These are phyloP conservation scores for Ginglymostoma cirratum DNA, from an alignment of 2,113 vertebrate species.

Conservation along the genomic window DNA sequence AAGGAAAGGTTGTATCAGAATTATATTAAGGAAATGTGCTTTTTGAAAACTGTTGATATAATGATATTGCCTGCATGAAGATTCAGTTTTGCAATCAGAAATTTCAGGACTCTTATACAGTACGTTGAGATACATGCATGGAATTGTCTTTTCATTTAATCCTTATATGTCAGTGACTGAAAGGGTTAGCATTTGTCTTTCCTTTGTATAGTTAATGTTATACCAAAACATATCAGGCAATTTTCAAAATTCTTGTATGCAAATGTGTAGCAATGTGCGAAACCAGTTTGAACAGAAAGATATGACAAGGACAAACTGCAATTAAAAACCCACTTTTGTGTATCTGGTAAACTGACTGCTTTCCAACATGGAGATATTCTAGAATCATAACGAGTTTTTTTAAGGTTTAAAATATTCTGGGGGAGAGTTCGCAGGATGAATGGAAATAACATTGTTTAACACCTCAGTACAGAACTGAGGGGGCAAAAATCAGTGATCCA, in stretches of 20 bases:
- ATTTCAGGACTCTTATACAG: neutral
- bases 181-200: neutral
- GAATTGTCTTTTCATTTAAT: neutral
- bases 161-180: neutral
- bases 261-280: neutral
- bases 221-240: neutral
- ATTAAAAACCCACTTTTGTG: neutral
- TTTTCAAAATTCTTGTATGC: neutral
- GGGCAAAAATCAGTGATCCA: neutral
- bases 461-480: neutral
- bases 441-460: neutral
- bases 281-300: neutral
- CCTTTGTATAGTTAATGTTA: neutral
- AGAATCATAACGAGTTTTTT: neutral
- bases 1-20: constrained; percentile 4
- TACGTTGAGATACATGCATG: too few species aligned
- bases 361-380: neutral
- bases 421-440: neutral
- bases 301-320: neutral
- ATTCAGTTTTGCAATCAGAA: constrained; percentile 7
- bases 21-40: constrained; percentile 26
- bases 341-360: neutral
- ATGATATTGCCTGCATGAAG: constrained; percentile 20
- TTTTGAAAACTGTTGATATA: constrained; percentile 12
- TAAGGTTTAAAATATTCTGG: neutral